A percentile compares a stretch with the other conserved stretches of the same genome.
phyloP scores from a whole-genome alignment of 1,140 invertebrate species.

The Macrobrachium rosenbergii region DNA sequence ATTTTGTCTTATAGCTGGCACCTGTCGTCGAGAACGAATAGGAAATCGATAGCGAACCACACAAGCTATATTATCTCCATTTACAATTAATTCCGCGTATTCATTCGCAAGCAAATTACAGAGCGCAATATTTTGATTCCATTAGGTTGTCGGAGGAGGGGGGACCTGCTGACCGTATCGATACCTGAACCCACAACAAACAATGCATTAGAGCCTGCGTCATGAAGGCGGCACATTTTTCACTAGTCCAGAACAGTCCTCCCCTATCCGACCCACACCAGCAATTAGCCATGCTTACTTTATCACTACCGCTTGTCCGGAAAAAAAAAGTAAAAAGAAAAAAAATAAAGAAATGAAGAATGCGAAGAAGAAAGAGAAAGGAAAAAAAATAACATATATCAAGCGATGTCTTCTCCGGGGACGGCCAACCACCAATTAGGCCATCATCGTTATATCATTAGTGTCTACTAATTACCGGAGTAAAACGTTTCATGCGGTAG shows the following conservation, averaged over 20 bases:
- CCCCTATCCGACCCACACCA: constrained; percentile 3
- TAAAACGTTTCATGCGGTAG: constrained; percentile 35
- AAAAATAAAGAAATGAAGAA: constrained; percentile 3
- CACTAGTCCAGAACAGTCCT: constrained; percentile 5
- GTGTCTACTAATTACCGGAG: constrained; percentile 37
- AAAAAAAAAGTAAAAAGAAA: too few relatives aligned
- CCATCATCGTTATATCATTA: constrained; percentile 43
- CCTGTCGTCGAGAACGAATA: too few relatives aligned
- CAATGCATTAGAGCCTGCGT: constrained; percentile 18
- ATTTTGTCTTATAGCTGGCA: too few relatives aligned
- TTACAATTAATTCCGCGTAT: too few relatives aligned
- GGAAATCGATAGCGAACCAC: too few relatives aligned
- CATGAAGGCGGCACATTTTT: constrained; percentile 13
- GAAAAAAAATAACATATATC: constrained; percentile 23
- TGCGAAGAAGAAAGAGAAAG: too few relatives aligned
- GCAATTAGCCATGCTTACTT: constrained; percentile 38
- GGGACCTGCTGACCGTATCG: too few relatives aligned
- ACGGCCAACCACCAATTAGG: constrained; percentile 21
- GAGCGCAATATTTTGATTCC: too few relatives aligned
- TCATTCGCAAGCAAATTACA: too few relatives aligned
- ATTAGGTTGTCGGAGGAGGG: too few relatives aligned
- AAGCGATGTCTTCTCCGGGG: constrained; percentile 29
- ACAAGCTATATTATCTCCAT: too few relatives aligned
- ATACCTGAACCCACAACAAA: too few relatives aligned
- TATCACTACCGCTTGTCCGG: constrained; percentile 11